A percentile compares a stretch with the other conserved stretches of the same genome.
Conservation (phyloP, 2,113 vertebrate genomes). For the Rutilus rutilus region DNA sequence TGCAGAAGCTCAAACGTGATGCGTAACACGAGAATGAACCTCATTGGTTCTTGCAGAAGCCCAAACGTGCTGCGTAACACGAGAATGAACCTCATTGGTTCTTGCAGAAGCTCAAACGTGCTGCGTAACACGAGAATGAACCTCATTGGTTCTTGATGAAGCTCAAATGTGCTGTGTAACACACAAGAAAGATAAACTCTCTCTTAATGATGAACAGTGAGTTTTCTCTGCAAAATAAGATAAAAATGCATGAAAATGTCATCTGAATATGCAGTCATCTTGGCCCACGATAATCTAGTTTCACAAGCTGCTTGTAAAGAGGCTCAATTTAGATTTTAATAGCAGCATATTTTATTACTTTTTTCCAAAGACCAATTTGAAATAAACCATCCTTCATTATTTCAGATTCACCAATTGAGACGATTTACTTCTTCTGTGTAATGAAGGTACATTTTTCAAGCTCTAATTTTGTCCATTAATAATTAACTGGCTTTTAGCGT, state of each 20-base stretch:
- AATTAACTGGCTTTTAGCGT: constrained; percentile 69
- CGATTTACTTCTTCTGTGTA: constrained; percentile 74
- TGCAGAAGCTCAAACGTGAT: no score
- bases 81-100: no score
- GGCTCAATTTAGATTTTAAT: not conserved
- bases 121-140: no score
- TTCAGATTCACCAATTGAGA: constrained; percentile 70
- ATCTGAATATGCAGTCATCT: not conserved
- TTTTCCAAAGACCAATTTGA: not conserved
- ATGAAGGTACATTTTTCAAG: constrained; percentile 74
- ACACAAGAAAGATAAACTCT: no score
- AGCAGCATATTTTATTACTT: not conserved
- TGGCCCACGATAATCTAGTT: not conserved
- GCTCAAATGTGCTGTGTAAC: no score
- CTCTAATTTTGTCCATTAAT: constrained; percentile 75
- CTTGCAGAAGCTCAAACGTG: no score
- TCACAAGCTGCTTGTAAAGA: not conserved
- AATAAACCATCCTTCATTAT: constrained; percentile 56
- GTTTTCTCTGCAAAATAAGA: not conserved
- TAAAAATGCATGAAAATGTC: not conserved
- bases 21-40: no score
- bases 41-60: no score
- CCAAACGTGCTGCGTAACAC: no score
- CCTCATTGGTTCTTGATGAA: no score
- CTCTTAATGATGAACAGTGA: not conserved